phyloP scores from a whole-genome alignment of 30 jellyfish, hydroid and myxozoan genomes.

The Cassiopea andromeda region DNA sequence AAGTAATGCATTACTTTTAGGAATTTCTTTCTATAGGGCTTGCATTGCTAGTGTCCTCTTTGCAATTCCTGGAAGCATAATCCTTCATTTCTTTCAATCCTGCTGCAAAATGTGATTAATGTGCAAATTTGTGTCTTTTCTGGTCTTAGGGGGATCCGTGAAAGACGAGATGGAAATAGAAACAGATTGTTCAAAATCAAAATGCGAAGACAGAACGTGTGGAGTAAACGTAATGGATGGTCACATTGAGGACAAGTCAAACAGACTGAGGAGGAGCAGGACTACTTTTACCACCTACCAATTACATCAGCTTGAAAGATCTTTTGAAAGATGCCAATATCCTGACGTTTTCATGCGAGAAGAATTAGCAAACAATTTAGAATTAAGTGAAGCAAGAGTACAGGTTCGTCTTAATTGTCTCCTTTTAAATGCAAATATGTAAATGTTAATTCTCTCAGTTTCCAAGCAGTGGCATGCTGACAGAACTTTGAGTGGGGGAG shows the following conservation, averaged over 20 bases:
- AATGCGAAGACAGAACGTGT: background rate
- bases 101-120: background rate
- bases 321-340: slow-evolving; percentile 65
- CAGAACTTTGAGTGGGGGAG: background rate
- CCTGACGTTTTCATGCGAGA: slow-evolving; percentile 75
- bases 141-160: background rate
- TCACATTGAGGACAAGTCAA: slow-evolving; percentile 35
- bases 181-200: background rate
- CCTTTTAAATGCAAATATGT: background rate
- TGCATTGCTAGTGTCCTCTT: too few species aligned
- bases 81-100: background rate
- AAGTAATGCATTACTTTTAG: too few species aligned
- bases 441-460: slow-evolving; percentile 44
- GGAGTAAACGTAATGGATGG: background rate
- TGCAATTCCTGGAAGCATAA: too few species aligned
- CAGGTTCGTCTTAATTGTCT: slow-evolving; percentile 26
- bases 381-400: slow-evolving; percentile 75
- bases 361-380: slow-evolving; percentile 57
- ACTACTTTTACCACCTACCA: slow-evolving; percentile 66
- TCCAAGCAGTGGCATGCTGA: background rate
- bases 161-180: background rate
- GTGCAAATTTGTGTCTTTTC: background rate
- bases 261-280: slow-evolving; percentile 66
- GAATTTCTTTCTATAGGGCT: too few species aligned
- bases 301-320: slow-evolving; percentile 65